Base-by-base conservation (phyloP, 2,113 vertebrate genomes). In the Eupsittula cactorum region DNA sequence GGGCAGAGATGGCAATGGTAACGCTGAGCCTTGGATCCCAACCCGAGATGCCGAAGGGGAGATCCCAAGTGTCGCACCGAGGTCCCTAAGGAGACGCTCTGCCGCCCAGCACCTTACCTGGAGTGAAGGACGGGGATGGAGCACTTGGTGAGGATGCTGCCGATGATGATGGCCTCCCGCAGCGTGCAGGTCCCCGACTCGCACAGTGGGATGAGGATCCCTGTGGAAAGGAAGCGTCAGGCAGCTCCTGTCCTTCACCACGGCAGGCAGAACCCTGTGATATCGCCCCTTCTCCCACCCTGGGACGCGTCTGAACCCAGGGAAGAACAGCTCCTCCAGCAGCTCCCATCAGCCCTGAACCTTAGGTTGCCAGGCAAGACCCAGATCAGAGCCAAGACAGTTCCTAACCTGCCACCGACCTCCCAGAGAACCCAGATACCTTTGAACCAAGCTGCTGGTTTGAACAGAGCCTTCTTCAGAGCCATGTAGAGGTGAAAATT, bases 401-500 rank as follows among this genome's bases (percentile, higher is more conserved):
- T 9, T 37, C 5, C 0, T 10, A 35, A 52, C 2, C 33, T 25
- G 27, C 23, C 42, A 25, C 4, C 28, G 14, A 20, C n/a, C n/a
- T 49, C 74, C 27, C 49, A n/a, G 49, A 47, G 74, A n/a, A 31
- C 4, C 46, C 88, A 59, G 3, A 29, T 60, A 99, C 99, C 99
- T 99, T 99, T 99, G 94, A 99, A 99, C 99, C 99, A 99, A 8
- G 99, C 99, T 7, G 99, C 99, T 0, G 99, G 99, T 80, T 99
- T 99, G 97, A 99, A 99, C 49, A 99, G 97, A 21, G 99, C 99
- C 92, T 99, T 99, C 98, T 99, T 99, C 73, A 99, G 96, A 5
- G 99, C 99, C 89, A 98, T 99, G 97, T 99, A 99, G 11, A 99
- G 98, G 91, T 99, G 99, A 80, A 99, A 99, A 92, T 99, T 99